Evolutionary conservation across 2,888 invertebrate species (phyloP).

Genomic region (Pseudeuparius sepicola): DNA sequence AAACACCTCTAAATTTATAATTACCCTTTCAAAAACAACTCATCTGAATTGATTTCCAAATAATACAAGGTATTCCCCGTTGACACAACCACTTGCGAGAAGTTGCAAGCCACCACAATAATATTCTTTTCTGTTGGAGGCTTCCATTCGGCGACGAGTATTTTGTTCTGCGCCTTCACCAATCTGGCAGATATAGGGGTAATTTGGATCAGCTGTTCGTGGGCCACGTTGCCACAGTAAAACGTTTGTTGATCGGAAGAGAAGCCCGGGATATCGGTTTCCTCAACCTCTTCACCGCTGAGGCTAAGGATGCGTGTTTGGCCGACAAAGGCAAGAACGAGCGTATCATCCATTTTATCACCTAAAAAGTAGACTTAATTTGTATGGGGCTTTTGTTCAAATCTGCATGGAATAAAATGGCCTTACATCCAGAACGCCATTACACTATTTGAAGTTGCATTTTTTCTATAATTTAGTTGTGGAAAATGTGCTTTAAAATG

Average conservation of each 20-base stretch:
- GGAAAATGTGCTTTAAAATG: too few species aligned
- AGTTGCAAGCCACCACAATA: constrained; percentile 80
- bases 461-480: too few species aligned
- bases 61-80: constrained; percentile 82
- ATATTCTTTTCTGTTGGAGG: constrained; percentile 63
- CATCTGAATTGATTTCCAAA: constrained; percentile 58
- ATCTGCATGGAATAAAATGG: too few species aligned
- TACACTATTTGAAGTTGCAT: too few species aligned
- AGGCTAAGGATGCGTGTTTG: constrained; percentile 86
- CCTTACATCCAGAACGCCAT: too few species aligned
- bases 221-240: constrained; percentile 82
- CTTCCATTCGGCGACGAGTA: constrained; percentile 61
- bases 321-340: constrained; percentile 93
- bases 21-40: constrained; percentile 52
- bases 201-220: constrained; percentile 61
- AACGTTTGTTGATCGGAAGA: constrained; percentile 88
- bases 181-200: constrained; percentile 65
- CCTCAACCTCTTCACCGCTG: constrained; percentile 95
- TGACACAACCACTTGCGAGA: constrained; percentile 68
- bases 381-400: too few species aligned
- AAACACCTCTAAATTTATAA: too few species aligned
- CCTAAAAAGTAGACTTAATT: constrained; percentile 25
- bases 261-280: constrained; percentile 89
- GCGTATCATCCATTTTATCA: constrained; percentile 62
- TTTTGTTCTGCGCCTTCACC: constrained; percentile 56